phyloP scores from a whole-genome alignment of 2,113 vertebrate genomes.

The Aleadryas rufinucha region DNA sequence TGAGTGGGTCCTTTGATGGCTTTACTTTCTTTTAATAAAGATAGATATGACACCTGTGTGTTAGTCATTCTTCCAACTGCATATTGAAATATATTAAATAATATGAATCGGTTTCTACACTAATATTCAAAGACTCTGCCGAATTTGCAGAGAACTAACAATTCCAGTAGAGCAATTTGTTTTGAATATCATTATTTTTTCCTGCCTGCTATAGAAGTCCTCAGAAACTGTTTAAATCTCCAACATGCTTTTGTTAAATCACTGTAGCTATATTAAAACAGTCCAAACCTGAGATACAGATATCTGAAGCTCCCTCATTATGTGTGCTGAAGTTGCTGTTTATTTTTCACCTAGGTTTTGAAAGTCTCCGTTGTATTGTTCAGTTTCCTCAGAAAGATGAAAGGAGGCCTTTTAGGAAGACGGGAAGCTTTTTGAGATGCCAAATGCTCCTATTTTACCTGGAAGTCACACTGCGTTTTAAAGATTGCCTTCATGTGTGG shows the following conservation, averaged over 20 bases:
- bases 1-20: background rate
- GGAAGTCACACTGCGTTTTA: background rate
- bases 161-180: background rate
- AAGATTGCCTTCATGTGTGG: background rate
- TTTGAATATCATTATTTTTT: constrained; percentile 5
- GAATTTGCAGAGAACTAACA: background rate
- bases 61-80: background rate
- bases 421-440: background rate
- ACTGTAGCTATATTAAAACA: background rate
- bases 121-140: background rate
- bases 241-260: background rate
- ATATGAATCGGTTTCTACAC: background rate
- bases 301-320: background rate
- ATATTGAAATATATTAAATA: background rate
- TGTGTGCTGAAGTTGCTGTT: background rate
- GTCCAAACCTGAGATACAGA: background rate
- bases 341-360: constrained; percentile 4
- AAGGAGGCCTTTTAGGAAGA: background rate
- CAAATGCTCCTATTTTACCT: background rate
- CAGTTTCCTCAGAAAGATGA: background rate
- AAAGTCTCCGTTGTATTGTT: background rate
- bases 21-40: constrained; percentile 4
- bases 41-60: background rate
- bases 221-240: background rate
- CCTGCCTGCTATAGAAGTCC: background rate